These are phyloP conservation scores for Dilophus febrilis DNA, from an alignment of 2,888 invertebrate species.

Conservation along the genomic window DNA sequence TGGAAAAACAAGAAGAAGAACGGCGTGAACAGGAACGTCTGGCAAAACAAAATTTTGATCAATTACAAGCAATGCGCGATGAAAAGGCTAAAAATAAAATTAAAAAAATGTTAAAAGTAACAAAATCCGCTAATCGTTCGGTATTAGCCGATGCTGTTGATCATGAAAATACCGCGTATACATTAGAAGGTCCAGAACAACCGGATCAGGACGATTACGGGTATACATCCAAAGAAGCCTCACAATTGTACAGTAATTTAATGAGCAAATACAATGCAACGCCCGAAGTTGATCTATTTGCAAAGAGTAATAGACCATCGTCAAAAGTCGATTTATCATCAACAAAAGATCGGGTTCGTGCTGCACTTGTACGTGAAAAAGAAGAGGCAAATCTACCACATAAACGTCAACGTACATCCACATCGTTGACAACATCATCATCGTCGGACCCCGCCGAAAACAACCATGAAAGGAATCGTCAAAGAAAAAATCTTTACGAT, in stretches of 20 bases:
- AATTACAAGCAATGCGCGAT: constrained; percentile 46
- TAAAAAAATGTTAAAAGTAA: constrained; percentile 64
- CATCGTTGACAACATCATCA: constrained; percentile 4
- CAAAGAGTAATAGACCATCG: neutral
- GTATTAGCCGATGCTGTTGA: constrained; percentile 69
- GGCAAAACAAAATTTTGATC: constrained; percentile 46
- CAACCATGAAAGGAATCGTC: constrained; percentile 9
- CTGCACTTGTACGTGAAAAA: constrained; percentile 51
- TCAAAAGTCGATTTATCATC: constrained; percentile 7
- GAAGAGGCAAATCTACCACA: constrained; percentile 56
- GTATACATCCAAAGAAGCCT: constrained; percentile 69
- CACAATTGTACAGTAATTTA: constrained; percentile 65
- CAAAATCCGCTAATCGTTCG: constrained; percentile 78
- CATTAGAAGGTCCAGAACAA: constrained; percentile 54
- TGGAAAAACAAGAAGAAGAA: constrained; percentile 66
- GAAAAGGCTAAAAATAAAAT: constrained; percentile 58
- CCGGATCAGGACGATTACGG: constrained; percentile 87
- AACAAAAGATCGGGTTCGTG: constrained; percentile 52
- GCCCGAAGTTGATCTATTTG: constrained; percentile 44
- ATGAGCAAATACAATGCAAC: constrained; percentile 65
- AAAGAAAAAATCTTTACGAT: constrained; percentile 25
- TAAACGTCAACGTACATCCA: constrained; percentile 37
- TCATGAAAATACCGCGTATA: constrained; percentile 55
- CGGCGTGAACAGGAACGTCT: constrained; percentile 46
- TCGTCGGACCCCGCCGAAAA: neutral